Evolutionary conservation across 2,113 vertebrate genomes (phyloP), one percentile per base, ranked within the genome.

Genomic region (Chascanopsetta lugubris): DNA sequence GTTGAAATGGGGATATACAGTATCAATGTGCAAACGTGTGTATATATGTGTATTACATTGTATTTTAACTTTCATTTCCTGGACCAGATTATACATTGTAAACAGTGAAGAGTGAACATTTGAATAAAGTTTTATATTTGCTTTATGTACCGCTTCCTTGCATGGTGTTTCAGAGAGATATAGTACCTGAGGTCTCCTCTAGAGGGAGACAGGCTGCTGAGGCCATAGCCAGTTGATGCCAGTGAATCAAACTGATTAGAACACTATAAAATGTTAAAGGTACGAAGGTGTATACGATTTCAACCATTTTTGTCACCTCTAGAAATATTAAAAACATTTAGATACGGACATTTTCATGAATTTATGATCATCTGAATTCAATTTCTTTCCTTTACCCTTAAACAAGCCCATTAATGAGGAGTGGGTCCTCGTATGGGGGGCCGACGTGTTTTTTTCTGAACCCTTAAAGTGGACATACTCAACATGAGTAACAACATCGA

Each of bases 121-220:
- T 63, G 1, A 86, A 83, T 86, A 88, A 85, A 85, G 64, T 72
- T 67, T n/a, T 83, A 77, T 83, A n/a, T 83, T 86, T 79, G 12
- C 32, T 17, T 26, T 43, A 64, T 5, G 8, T n/a, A 21, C 15
- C 11, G 15, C 24, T n/a, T n/a, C n/a, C n/a, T n/a, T 1, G n/a
- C 7, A 25, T 32, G 18, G 9, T 59, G 21, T 54, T 45, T 61
- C 67, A 1, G 57, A 8, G 47, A 15, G 34, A 12, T 42, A 47
- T 25, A 72, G 17, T 73, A 32, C 70, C 45, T 43, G 5, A 36
- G 24, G 15, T 30, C 50, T 75, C 71, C 77, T 83, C 68, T 85
- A 55, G 78, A 80, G 70, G 77, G 80, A 78, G 68, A 61, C 78
- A 64, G 27, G 26, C 69, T 8, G 53, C 56, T 15, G 0, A 43